A percentile compares a stretch with the other conserved stretches of the same genome.
Conservation (phyloP, 2,888 invertebrate genomes). For the Clepsis dumicolana region DNA sequence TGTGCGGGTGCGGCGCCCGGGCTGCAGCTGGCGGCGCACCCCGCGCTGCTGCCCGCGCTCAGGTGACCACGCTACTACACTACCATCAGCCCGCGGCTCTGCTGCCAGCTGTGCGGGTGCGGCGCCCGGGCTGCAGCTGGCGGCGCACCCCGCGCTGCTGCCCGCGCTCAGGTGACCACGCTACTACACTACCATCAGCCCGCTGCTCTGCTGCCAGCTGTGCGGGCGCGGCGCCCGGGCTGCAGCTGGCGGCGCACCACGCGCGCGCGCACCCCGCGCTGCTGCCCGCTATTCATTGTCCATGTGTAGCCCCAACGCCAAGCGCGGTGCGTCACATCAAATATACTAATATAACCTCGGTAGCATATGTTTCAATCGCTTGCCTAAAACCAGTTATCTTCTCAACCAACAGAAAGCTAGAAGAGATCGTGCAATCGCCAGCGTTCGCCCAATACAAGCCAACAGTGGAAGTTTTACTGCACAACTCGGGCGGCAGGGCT, state of each 20-base stretch:
- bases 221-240: conserved; percentile 64
- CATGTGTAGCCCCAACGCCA: too few species aligned
- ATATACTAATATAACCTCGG: too few species aligned
- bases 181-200: too few species aligned
- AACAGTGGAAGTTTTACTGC: conserved; percentile 74
- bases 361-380: background rate
- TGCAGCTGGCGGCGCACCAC: conserved; percentile 71
- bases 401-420: conserved; percentile 66
- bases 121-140: background rate
- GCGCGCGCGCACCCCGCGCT: conserved; percentile 59
- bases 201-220: conserved; percentile 70
- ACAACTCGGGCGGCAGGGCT: conserved; percentile 59
- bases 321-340: too few species aligned
- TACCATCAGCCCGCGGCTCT: too few species aligned
- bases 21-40: conserved; percentile 76
- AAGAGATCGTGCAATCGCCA: conserved; percentile 73
- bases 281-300: too few species aligned
- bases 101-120: background rate
- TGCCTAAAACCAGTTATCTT: background rate
- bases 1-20: conserved; percentile 67
- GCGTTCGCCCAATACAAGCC: conserved; percentile 70
- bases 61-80: conserved; percentile 65
- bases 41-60: conserved; percentile 70
- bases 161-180: too few species aligned
- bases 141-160: too few species aligned